A percentile compares a stretch with the other conserved stretches of the same genome.
These are phyloP conservation scores for Synanthedon formicaeformis DNA, from an alignment of 2,888 invertebrate genomes.

Conservation along the genomic window DNA sequence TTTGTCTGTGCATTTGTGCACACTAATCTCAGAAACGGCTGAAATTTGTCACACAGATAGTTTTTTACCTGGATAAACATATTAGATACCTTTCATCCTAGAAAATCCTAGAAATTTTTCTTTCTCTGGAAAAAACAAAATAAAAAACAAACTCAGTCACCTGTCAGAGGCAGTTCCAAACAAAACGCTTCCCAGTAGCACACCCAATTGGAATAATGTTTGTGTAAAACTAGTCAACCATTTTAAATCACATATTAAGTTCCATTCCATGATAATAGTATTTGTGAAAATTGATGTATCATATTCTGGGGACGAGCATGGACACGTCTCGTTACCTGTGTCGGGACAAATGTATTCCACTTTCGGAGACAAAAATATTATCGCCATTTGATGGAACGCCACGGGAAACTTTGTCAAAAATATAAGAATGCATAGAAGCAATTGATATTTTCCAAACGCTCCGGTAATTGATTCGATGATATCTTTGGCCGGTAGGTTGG, in stretches of 20 bases:
- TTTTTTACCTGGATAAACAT: no score
- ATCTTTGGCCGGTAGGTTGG: conserved; percentile 15
- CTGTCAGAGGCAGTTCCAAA: conserved; percentile 83
- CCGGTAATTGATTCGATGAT: conserved; percentile 53
- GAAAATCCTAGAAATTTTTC: no score
- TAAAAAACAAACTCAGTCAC: conserved; percentile 40
- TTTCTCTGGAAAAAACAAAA: neutral
- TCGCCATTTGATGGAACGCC: conserved; percentile 64
- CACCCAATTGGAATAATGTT: conserved; percentile 80
- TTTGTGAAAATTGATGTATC: conserved; percentile 75
- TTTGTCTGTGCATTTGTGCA: no score
- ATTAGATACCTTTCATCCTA: no score
- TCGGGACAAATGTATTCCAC: conserved; percentile 33
- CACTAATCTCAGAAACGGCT: no score
- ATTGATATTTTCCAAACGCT: conserved; percentile 65
- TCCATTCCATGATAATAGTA: conserved; percentile 81
- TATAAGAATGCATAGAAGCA: conserved; percentile 44
- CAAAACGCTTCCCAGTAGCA: conserved; percentile 77
- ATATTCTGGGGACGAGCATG: conserved; percentile 70
- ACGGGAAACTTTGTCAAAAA: conserved; percentile 57
- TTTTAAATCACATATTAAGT: conserved; percentile 76
- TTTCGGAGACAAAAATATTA: conserved; percentile 61
- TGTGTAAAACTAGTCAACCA: conserved; percentile 78
- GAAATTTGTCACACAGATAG: no score
- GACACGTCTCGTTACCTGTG: conserved; percentile 46